Evolutionary conservation across 2,888 invertebrate genomes (phyloP).

Genomic region (Heliconius cydno): DNA sequence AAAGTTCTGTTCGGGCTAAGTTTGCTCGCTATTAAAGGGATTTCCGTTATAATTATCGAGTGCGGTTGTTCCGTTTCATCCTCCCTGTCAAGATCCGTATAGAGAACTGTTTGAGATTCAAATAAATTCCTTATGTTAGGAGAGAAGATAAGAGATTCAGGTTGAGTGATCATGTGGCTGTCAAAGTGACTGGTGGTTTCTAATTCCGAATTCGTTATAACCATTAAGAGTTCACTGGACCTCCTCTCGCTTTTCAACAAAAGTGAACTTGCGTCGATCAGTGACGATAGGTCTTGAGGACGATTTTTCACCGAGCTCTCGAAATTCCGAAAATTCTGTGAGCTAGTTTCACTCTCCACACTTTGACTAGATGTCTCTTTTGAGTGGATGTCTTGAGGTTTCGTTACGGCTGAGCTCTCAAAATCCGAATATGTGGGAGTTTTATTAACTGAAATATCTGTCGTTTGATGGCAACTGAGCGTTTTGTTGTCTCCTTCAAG

Average conservation of each 20-base stretch:
- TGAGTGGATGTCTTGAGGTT: constrained; percentile 64
- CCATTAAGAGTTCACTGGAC: constrained; percentile 59
- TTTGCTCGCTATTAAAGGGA: constrained; percentile 60
- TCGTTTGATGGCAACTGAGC: constrained; percentile 58
- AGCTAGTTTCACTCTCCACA: constrained; percentile 61
- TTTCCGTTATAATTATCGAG: constrained; percentile 76
- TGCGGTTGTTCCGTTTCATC: constrained; percentile 78
- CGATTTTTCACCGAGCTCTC: constrained; percentile 63
- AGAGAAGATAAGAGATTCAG: constrained; percentile 61
- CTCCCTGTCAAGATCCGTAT: constrained; percentile 67
- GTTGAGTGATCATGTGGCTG: constrained; percentile 51
- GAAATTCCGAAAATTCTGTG: constrained; percentile 68
- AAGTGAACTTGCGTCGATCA: constrained; percentile 66
- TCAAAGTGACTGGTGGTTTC: constrained; percentile 56
- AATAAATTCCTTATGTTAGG: constrained; percentile 67
- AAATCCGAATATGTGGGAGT: constrained; percentile 69
- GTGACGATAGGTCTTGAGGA: constrained; percentile 70
- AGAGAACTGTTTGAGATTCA: constrained; percentile 70
- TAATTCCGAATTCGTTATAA: constrained; percentile 48
- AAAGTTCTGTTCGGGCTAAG: constrained; percentile 59
- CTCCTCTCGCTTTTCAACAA: constrained; percentile 65
- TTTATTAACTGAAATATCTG: constrained; percentile 54
- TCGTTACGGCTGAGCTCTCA: constrained; percentile 62
- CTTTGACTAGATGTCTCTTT: constrained; percentile 64
- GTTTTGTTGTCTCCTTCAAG: constrained; percentile 60